phyloP scores from a whole-genome alignment of 2,113 vertebrate species.

The Fulica atra region DNA sequence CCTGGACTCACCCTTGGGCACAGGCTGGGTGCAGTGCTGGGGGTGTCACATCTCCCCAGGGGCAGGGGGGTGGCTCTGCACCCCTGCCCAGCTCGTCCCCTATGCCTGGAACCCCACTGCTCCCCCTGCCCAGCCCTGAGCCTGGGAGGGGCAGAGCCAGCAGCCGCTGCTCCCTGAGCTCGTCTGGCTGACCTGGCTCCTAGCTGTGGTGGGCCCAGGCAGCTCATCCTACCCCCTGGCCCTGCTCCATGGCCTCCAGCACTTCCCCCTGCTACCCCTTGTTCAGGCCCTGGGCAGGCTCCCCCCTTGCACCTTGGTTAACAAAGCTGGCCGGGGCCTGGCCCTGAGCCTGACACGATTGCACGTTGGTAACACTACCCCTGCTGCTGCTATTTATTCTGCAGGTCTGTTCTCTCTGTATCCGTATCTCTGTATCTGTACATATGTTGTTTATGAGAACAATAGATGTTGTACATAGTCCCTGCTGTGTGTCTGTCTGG shows the following conservation, averaged over 20 bases:
- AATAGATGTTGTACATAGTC: fast-evolving
- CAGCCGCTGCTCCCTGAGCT: background rate
- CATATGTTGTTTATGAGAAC: background rate
- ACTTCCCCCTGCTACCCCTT: background rate
- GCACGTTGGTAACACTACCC: conserved; percentile 41
- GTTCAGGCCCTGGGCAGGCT: background rate
- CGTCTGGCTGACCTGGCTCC: no score
- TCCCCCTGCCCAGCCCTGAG: background rate
- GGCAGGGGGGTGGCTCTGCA: no score
- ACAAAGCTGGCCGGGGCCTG: background rate
- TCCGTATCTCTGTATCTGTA: background rate
- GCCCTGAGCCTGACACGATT: background rate
- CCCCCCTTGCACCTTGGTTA: background rate
- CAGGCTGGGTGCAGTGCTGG: no score
- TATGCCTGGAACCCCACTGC: no score
- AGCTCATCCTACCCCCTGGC: background rate
- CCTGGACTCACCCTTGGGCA: no score
- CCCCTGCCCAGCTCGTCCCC: no score
- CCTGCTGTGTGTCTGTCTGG: background rate
- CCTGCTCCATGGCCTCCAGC: fast-evolving
- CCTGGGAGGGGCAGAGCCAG: background rate
- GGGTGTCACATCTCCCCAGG: no score
- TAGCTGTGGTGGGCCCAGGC: no score
- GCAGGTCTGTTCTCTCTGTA: background rate
- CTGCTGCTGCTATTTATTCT: background rate